phyloP scores from a whole-genome alignment of 2,797 vertebrate species.

The Sebastes flavidus region DNA sequence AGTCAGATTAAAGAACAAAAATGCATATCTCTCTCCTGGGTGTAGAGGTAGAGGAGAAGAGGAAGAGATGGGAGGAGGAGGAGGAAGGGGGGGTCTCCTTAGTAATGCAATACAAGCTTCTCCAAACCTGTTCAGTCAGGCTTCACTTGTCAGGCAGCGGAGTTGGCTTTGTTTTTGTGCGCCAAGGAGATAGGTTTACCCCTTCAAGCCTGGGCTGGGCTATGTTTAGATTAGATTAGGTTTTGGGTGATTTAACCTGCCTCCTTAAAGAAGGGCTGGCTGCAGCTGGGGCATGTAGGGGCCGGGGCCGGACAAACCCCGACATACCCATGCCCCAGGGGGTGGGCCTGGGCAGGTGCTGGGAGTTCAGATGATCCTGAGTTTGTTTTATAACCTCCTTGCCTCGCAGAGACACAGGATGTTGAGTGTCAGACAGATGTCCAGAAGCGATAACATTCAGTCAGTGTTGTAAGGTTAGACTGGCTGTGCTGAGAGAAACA shows the following conservation, averaged over 20 bases:
- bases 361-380: conserved; percentile 37
- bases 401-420: conserved; percentile 61
- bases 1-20: conserved; percentile 50
- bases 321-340: conserved; percentile 31
- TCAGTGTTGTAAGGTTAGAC: conserved; percentile 67
- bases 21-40: conserved; percentile 20
- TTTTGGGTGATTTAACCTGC: conserved; percentile 55
- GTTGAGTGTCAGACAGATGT: conserved; percentile 74
- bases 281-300: conserved; percentile 51
- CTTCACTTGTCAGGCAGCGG: conserved; percentile 67
- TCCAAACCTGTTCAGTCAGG: conserved; percentile 80
- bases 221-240: conserved; percentile 78
- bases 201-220: conserved; percentile 71
- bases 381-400: conserved; percentile 42
- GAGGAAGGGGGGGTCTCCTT: conserved; percentile 28
- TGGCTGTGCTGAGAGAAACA: conserved; percentile 58
- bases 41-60: conserved; percentile 37
- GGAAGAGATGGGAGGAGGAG: conserved; percentile 12
- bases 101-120: conserved; percentile 66
- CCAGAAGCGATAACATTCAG: conserved; percentile 71
- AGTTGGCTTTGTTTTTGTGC: conserved; percentile 72
- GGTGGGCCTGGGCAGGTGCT: conserved; percentile 43
- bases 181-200: conserved; percentile 75
- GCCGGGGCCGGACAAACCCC: conserved; percentile 43
- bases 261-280: conserved; percentile 47